Percentiles rank a stretch among this genome's conserved stretches.
These are phyloP conservation scores for Alviniconcha marisindica DNA, from an alignment of 1,140 invertebrate genomes.

Conservation along the genomic window DNA sequence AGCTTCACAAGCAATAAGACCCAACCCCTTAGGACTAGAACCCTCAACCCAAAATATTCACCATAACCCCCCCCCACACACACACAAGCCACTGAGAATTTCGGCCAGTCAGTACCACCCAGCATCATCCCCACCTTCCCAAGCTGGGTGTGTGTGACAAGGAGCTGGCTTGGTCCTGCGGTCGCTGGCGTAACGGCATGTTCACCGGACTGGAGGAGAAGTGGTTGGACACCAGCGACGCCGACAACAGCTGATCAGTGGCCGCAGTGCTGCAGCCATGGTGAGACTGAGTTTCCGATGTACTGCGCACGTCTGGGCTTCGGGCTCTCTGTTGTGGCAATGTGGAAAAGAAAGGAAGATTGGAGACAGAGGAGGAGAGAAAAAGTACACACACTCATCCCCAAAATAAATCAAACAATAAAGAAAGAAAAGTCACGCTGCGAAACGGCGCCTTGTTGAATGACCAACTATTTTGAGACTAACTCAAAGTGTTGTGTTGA, in stretches of 20 bases:
- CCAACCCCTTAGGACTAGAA: not conserved
- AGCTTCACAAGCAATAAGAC: not conserved
- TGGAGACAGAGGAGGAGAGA: not conserved
- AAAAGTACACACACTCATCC: too few relatives aligned
- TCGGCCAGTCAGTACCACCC: too few relatives aligned
- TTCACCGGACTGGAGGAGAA: conserved; percentile 23
- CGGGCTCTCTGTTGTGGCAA: conserved; percentile 27
- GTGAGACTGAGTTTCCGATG: not conserved
- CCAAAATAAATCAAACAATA: too few relatives aligned
- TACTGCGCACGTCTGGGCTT: not conserved
- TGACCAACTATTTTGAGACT: too few relatives aligned
- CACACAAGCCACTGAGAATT: too few relatives aligned
- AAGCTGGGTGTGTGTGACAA: not conserved
- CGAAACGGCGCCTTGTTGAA: too few relatives aligned
- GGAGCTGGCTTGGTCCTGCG: not conserved
- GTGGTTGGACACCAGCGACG: conserved; percentile 40
- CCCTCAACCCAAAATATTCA: too few relatives aligned
- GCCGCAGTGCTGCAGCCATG: not conserved
- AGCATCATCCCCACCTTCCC: not conserved
- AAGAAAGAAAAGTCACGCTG: too few relatives aligned
- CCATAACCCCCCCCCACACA: too few relatives aligned
- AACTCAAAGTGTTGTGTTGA: too few relatives aligned
- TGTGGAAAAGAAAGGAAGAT: too few relatives aligned
- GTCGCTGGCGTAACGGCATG: not conserved
- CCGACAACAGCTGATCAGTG: conserved; percentile 19